These are phyloP conservation scores for Paralvinella palmiformis DNA, from an alignment of 1,140 invertebrate species.

Conservation along the genomic window DNA sequence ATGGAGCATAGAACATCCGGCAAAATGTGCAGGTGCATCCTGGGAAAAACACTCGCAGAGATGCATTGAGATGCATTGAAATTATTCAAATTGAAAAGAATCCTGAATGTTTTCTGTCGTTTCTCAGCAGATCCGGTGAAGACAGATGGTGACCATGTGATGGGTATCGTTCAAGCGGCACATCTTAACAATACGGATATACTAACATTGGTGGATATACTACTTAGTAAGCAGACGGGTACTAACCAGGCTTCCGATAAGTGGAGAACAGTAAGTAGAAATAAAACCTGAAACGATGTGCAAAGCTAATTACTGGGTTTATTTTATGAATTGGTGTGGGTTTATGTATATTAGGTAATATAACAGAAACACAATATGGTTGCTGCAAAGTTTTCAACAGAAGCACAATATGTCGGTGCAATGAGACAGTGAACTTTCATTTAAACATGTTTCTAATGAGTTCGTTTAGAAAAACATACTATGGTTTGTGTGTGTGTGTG, in stretches of 20 bases:
- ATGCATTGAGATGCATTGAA: not conserved
- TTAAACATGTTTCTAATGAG: no score
- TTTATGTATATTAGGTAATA: not conserved
- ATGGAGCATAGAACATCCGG: no score
- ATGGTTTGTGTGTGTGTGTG: no score
- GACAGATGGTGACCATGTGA: slow-evolving; percentile 52
- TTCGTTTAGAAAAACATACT: no score
- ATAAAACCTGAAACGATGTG: no score
- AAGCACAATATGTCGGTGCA: not conserved
- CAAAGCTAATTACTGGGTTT: no score
- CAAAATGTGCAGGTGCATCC: not conserved
- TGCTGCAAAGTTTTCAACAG: not conserved
- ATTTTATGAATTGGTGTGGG: no score
- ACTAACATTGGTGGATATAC: slow-evolving; percentile 77
- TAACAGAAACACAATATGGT: no score
- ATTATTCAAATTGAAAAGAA: not conserved
- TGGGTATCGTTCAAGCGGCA: slow-evolving; percentile 68
- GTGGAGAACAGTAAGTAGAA: slow-evolving; percentile 79
- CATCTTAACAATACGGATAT: slow-evolving; percentile 76
- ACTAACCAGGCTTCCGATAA: slow-evolving; percentile 49
- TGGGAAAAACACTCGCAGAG: not conserved
- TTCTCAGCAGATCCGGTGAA: not conserved
- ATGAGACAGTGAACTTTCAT: no score
- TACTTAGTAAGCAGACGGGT: slow-evolving; percentile 79
- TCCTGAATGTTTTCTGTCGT: not conserved